Base-by-base conservation (phyloP, 2,888 invertebrate species). In the Drosophila nr. perissopoda region DNA sequence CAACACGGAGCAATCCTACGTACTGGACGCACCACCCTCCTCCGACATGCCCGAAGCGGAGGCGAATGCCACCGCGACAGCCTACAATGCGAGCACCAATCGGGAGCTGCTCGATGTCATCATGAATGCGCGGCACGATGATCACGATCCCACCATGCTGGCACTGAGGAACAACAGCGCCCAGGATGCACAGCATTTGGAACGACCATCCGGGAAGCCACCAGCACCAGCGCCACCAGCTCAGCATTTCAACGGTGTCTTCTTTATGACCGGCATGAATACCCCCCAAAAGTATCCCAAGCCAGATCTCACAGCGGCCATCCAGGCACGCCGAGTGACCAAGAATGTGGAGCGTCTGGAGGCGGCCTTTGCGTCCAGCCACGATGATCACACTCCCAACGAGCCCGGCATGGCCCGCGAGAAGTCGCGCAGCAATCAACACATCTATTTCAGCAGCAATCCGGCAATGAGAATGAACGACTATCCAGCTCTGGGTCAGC, bases 291-390 rank as follows among this genome's bases (percentile, higher is more conserved):
- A 91, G 71, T 93, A 93, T 70, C 93, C 93, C 1, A 93, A 93
- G 67, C 93, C 93, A 0, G 93, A 93, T 81, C 85, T 93, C 48
- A 91, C 92, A 8, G 95, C 93, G 53, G 93, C 95, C 34, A 93
- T 95, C 57, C 95, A 95, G 90, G 94, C 95, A 2, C 94, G 95
- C 61, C 94, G 95, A 59, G 91, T 95, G 51, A 95, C 96, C 0
- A 97, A 97, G 92, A 97, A 97, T 79, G 92, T 97, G 56, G 97
- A 97, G 79, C 94, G 97, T 67, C 96, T 97, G 49, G 96, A 97
- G 71, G 92, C 93, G 10, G 92, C 90, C 27, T 92, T 92, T 36
- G 92, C 92, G 46, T 88, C 88, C 29, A 63, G 70, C 18, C 62
- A 61, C 49, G 86, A 85, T 29, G 48, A 63, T 56, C 92, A 89